Evolutionary conservation across 2,888 invertebrate genomes (phyloP).

Genomic region (Macrophya alboannulata): DNA sequence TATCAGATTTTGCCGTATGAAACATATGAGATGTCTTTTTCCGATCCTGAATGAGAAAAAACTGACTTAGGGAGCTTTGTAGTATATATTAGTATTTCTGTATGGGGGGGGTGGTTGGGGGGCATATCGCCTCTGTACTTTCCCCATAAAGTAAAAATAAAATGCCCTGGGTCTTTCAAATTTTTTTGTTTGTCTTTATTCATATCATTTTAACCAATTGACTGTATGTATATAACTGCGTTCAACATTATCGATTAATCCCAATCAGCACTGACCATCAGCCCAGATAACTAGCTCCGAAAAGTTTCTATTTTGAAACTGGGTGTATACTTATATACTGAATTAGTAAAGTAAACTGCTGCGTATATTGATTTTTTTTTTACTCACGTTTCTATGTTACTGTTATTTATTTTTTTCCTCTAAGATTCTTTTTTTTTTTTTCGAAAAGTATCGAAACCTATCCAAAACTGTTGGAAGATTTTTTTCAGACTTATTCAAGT

Average conservation of each 20-base stretch:
- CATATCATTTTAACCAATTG: background rate
- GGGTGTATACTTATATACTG: background rate
- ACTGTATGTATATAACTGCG: background rate
- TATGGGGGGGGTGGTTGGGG: no score
- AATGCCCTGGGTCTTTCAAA: background rate
- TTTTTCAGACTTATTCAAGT: no score
- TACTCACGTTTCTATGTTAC: no score
- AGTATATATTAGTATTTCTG: no score
- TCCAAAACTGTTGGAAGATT: no score
- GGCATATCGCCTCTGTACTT: no score
- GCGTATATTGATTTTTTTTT: background rate
- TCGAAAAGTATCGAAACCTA: no score
- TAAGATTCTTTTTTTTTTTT: background rate
- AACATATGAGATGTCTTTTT: no score
- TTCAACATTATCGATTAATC: constrained; percentile 15
- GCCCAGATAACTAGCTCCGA: background rate
- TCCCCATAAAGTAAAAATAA: no score
- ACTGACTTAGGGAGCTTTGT: no score
- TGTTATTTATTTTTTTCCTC: background rate
- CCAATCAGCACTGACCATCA: constrained; percentile 24
- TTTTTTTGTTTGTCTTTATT: background rate
- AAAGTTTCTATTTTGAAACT: constrained; percentile 3
- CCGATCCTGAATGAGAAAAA: no score
- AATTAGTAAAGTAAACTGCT: background rate
- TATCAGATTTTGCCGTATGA: no score